Base-by-base conservation (phyloP, 2,797 vertebrate genomes). In the Sebastes variabilis region DNA sequence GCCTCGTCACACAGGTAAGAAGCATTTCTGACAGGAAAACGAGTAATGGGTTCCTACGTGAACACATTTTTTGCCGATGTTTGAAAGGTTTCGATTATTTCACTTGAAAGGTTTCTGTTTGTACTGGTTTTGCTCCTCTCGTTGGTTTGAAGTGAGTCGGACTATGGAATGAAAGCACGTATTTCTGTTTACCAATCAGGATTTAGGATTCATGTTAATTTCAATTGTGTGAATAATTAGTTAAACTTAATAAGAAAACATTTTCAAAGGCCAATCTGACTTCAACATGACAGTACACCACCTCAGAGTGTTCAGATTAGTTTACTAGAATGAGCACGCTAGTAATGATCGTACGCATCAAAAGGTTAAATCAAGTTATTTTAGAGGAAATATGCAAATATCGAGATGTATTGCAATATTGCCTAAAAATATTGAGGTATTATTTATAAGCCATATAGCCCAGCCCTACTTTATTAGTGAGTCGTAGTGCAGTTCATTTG, bases 1-100 rank as follows among this genome's bases (percentile, higher is more conserved):
- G 96, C 92, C 95, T 97, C 75, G 91, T 97, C 1, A 78, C 95
- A 7, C 97, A 98, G 96, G 99, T 99, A 61, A 16, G 36, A 38
- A 9, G 14, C 13, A 2, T 29, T 59, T 18, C 10, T 22, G 12
- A 42, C 14, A 4, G 9, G 3, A 2, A 59, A 7, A 30, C 4
- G 6, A 65, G 22, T 13, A 1, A 65, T 20, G 42, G 0, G 42
- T 16, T 46, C 16, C 42, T 46, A 49, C 1, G 9, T 27, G 2
- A 20, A 52, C 10, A 11, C 22, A 13, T 20, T 34, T 38, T 55
- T 0, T 27, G 30, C 6, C 14, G 24, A 3, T 36, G 0, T 36
- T 27, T 16, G 0, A 13, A 16, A 8, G 12, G 2, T 54, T 29
- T 14, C 1, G 10, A 71, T 46, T 9, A 27, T 70, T 58, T 58